Evolutionary conservation across 1,140 invertebrate genomes (phyloP).

Genomic region (Drosophila yakuba): DNA sequence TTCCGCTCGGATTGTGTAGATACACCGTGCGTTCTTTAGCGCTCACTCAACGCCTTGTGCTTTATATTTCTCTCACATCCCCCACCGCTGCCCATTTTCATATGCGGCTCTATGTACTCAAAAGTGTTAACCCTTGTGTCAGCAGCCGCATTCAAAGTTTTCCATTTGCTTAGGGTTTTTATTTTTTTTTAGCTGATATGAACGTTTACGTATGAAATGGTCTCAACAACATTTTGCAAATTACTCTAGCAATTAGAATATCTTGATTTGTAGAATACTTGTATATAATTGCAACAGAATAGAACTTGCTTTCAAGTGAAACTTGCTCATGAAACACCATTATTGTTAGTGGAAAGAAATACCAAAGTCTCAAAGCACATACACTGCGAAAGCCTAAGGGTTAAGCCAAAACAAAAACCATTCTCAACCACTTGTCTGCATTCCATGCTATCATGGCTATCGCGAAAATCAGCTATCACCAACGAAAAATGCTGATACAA

Average conservation of each 20-base stretch:
- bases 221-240: too few species aligned
- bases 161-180: too few species aligned
- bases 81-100: background rate
- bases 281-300: too few species aligned
- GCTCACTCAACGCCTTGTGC: slow-evolving; percentile 32
- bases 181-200: too few species aligned
- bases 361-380: too few species aligned
- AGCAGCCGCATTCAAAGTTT: background rate
- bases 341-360: too few species aligned
- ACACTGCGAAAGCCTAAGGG: background rate
- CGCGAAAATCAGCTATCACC: background rate
- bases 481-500: background rate
- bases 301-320: too few species aligned
- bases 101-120: slow-evolving; percentile 1
- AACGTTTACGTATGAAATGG: too few species aligned
- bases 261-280: too few species aligned
- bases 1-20: background rate
- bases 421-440: slow-evolving; percentile 29
- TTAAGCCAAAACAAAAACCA: background rate
- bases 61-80: slow-evolving; percentile 17
- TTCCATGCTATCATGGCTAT: background rate
- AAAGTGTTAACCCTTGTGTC: slow-evolving; percentile 33
- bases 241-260: too few species aligned
- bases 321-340: too few species aligned
- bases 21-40: slow-evolving; percentile 15